Evolutionary conservation across 2,113 vertebrate species (phyloP), one percentile per base, ranked within the genome.

Genomic region (Eidolon helvum): DNA sequence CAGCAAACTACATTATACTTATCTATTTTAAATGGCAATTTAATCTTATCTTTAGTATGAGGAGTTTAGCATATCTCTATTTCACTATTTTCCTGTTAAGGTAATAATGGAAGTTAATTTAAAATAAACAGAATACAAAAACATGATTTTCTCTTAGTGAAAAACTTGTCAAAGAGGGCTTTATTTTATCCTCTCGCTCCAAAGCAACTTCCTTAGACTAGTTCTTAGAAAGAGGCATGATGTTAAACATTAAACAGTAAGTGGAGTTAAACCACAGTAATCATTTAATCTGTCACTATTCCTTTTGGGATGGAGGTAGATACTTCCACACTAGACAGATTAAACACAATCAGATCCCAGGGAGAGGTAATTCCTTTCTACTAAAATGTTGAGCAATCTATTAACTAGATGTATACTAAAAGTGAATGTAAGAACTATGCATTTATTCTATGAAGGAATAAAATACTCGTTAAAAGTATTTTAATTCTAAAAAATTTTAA

Each of bases 51-150:
- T 89, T 38, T 43, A 65, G 30, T 61, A 50, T 71, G 40, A 89
- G 28, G 45, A 74, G 7, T 63, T 57, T 21, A 28, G 10, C 14
- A 33, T 55, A 77, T 53, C 28, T 94, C 48, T 35, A 89, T 75
- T 96, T 66, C 19, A 66, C 40, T 57, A 48, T 53, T 61, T 69
- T 87, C 18, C 40, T 88, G 4, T 33, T 78, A 28, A 63, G 18
- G 15, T 72, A 91, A 50, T 50, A 66, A 72, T 26, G 57, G 43
- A 33, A 86, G 28, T n/a, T 59, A 83, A 89, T 77, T 91, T 91
- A 87, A 90, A 78, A 90, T 59, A 69, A 88, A 85, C 24, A 95
- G 59, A 88, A 90, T 65, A 85, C 74, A 91, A 74, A 5, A 80
- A 94, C 45, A 90, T 53, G 14, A 6, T 61, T 68, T 79, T 45